Percentiles rank a stretch among this genome's conserved stretches.
Evolutionary conservation across 2,888 invertebrate genomes (phyloP).

Genomic region (Mesopsocus fuscifrons): DNA sequence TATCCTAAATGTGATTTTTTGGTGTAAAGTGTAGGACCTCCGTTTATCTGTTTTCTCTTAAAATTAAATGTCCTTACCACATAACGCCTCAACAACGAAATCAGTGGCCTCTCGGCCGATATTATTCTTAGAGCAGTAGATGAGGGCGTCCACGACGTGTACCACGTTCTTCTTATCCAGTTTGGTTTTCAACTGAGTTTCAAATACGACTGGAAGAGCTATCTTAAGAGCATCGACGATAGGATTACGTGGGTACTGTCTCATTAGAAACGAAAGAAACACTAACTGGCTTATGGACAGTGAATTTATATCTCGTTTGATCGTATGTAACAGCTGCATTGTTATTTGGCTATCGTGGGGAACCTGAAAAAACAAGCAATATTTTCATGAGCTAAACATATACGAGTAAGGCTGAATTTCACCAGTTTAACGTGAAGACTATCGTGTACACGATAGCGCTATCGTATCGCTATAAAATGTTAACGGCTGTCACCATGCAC

Average conservation of each 20-base stretch:
- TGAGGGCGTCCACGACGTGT: slow-evolving; percentile 14
- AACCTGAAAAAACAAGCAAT: too few species aligned
- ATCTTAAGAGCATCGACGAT: slow-evolving; percentile 20
- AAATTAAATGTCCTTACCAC: not conserved
- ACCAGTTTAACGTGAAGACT: too few species aligned
- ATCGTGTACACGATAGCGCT: too few species aligned
- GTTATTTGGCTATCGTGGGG: too few species aligned
- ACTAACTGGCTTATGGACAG: not conserved
- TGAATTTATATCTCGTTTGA: not conserved
- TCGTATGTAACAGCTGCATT: not conserved
- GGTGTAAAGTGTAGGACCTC: too few species aligned
- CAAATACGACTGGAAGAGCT: slow-evolving; percentile 22
- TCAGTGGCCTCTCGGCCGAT: not conserved
- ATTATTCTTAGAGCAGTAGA: not conserved
- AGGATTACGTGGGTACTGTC: slow-evolving; percentile 16
- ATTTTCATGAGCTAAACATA: too few species aligned
- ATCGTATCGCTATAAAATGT: too few species aligned
- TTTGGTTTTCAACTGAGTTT: slow-evolving; percentile 20
- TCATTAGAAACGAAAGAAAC: slow-evolving; percentile 20
- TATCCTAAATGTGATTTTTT: too few species aligned
- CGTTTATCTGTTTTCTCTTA: too few species aligned
- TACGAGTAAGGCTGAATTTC: too few species aligned
- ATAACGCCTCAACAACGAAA: not conserved
- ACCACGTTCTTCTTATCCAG: slow-evolving; percentile 16
- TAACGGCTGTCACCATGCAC: too few species aligned